Evolutionary conservation across 2,888 invertebrate genomes (phyloP).

Genomic region (Synanthedon vespiformis): DNA sequence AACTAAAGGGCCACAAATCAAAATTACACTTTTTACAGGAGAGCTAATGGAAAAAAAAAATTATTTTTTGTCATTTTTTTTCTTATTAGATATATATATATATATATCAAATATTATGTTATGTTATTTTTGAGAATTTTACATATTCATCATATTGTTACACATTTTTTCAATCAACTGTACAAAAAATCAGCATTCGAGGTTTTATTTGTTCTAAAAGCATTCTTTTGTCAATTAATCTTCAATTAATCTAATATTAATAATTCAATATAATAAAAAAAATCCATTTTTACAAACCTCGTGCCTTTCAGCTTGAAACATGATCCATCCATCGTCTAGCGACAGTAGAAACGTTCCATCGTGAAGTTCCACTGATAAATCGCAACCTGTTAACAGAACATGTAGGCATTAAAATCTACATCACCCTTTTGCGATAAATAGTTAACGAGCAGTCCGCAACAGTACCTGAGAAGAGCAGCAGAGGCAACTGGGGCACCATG

Average conservation of each 20-base stretch:
- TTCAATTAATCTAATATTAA: not conserved
- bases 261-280: not conserved
- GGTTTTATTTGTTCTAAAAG: no score
- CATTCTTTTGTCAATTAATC: no score
- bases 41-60: no score
- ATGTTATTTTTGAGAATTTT: no score
- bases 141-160: no score
- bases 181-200: no score
- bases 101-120: no score
- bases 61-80: no score
- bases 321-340: slow-evolving; percentile 85
- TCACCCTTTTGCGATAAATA: not conserved
- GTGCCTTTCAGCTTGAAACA: slow-evolving; percentile 81
- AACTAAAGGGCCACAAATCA: no score
- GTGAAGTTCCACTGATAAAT: slow-evolving; percentile 78
- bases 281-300: slow-evolving; percentile 56
- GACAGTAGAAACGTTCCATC: slow-evolving; percentile 80
- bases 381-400: slow-evolving; percentile 67
- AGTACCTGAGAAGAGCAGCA: slow-evolving; percentile 74
- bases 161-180: no score
- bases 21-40: no score
- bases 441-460: slow-evolving; percentile 6
- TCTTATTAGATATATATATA: no score
- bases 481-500: slow-evolving; percentile 80
- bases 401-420: not conserved